Conservation (phyloP, 2,113 vertebrate species). For the Lycocorax pyrrhopterus region DNA sequence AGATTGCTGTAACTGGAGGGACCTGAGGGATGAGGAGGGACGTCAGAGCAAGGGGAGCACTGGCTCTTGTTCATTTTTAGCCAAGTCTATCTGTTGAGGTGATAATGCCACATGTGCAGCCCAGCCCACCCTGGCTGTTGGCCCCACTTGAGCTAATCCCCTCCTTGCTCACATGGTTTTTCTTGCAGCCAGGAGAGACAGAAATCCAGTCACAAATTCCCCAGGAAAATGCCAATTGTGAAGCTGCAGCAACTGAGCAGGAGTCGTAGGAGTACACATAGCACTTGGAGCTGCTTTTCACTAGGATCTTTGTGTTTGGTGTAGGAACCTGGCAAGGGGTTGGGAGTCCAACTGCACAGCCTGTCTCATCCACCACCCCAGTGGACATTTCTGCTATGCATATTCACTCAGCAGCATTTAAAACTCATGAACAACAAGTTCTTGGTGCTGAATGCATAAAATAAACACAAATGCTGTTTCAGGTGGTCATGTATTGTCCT, state of each 20-base stretch:
- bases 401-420: neutral
- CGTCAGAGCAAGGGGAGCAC: neutral
- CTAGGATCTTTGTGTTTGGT: neutral
- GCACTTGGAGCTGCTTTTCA: neutral
- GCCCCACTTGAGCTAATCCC: neutral
- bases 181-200: neutral
- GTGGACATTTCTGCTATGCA: neutral
- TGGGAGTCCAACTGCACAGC: neutral
- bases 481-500: neutral
- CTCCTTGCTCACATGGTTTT: neutral
- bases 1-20: neutral
- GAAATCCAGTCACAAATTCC: neutral
- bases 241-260: neutral
- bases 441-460: neutral
- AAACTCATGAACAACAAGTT: rapidly evolving
- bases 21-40: neutral
- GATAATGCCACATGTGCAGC: neutral
- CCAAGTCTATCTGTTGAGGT: neutral
- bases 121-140: neutral
- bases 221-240: neutral
- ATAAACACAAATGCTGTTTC: neutral
- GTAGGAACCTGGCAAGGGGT: neutral
- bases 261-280: rapidly evolving
- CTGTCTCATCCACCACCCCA: neutral
- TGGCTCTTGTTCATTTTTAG: neutral